Evolutionary conservation across 2,888 invertebrate genomes (phyloP).

Genomic region (Pristionchus mayeri): DNA sequence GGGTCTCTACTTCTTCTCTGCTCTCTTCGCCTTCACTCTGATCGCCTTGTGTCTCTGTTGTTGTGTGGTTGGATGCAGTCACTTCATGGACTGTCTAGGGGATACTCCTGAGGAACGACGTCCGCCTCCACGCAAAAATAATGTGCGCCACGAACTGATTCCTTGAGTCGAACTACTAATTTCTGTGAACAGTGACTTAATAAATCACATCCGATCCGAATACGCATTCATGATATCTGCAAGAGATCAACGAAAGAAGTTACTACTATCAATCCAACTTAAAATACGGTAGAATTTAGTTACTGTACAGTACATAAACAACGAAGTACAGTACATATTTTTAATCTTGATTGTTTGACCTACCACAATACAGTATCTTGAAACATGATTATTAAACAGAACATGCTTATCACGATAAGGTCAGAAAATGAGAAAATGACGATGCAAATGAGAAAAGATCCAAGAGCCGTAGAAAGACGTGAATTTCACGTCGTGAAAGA

Average conservation of each 20-base stretch:
- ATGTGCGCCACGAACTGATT: neutral
- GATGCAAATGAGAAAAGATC: too few relatives aligned
- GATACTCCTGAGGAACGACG: slow-evolving; percentile 30
- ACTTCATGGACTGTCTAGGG: slow-evolving; percentile 51
- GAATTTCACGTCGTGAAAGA: too few relatives aligned
- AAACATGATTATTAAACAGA: too few relatives aligned
- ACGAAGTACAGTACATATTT: too few relatives aligned
- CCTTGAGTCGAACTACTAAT: neutral
- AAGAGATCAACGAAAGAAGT: neutral
- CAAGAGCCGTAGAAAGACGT: too few relatives aligned
- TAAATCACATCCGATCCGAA: neutral
- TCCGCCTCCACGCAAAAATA: slow-evolving; percentile 13
- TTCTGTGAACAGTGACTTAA: neutral
- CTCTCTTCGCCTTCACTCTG: slow-evolving; percentile 53
- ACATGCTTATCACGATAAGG: too few relatives aligned
- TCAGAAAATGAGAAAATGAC: too few relatives aligned
- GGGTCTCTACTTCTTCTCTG: slow-evolving; percentile 56
- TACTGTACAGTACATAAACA: slow-evolving; percentile 7
- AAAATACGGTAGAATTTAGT: neutral
- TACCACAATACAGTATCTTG: too few relatives aligned
- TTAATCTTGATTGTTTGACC: too few relatives aligned
- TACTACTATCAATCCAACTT: too few relatives aligned
- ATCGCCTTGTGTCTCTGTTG: slow-evolving; percentile 51
- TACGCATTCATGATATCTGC: neutral
- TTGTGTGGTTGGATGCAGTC: slow-evolving; percentile 55